Percentiles rank a stretch among this genome's conserved stretches.
These are phyloP conservation scores for Plutella xylostella DNA, from an alignment of 2,888 invertebrate genomes.

Conservation along the genomic window DNA sequence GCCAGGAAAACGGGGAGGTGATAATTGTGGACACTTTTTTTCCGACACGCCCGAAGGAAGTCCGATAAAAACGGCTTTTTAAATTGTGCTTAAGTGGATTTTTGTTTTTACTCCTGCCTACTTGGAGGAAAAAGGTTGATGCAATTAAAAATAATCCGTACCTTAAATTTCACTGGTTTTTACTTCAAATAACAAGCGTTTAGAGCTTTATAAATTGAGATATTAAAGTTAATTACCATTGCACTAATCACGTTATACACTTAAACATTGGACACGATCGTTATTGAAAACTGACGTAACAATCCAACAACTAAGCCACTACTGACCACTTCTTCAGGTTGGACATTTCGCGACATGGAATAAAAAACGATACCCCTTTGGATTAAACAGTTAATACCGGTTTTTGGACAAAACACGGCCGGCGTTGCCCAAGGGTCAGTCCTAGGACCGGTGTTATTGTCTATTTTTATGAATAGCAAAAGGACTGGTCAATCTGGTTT, in stretches of 20 bases:
- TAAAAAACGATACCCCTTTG: conserved; percentile 36
- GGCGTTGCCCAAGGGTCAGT: conserved; percentile 59
- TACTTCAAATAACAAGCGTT: no score
- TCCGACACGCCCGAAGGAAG: conserved; percentile 33
- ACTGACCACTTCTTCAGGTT: conserved; percentile 44
- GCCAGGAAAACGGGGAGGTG: conserved; percentile 63
- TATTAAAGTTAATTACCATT: no score
- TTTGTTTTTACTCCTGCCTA: conserved; percentile 6
- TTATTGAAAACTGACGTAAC: no score
- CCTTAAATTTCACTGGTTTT: no score
- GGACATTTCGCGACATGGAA: conserved; percentile 23
- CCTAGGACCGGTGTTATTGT: conserved; percentile 43
- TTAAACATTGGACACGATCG: no score
- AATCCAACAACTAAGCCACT: conserved; percentile 24
- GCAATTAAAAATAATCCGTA: no score
- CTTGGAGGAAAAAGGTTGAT: no score
- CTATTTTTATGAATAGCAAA: conserved; percentile 40
- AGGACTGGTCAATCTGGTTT: conserved; percentile 64
- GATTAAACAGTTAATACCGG: conserved; percentile 48
- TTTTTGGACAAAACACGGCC: conserved; percentile 37
- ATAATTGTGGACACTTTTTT: conserved; percentile 62
- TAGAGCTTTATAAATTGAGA: no score
- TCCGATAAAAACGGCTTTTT: conserved; percentile 23
- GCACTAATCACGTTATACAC: no score
- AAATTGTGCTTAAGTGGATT: conserved; percentile 22